Evolutionary conservation across 2,797 vertebrate genomes (phyloP).

Genomic region (Otolemur crassicaudatus): DNA sequence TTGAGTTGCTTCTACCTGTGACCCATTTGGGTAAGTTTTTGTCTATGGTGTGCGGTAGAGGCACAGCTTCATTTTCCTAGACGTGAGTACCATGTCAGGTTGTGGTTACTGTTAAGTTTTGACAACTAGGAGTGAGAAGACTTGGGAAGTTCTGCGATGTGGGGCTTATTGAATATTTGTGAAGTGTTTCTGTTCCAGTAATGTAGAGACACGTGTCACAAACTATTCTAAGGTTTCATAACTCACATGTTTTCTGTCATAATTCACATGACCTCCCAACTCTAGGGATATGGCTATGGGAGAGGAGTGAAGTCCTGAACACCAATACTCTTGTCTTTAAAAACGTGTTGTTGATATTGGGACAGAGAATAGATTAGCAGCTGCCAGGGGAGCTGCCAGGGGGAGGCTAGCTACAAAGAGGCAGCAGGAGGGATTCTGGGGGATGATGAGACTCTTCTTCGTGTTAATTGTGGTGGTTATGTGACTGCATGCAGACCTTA

Average conservation of each 20-base stretch:
- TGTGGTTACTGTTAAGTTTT: not conserved
- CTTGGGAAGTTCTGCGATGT: not conserved
- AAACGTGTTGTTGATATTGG: not conserved
- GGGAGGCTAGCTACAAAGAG: not conserved
- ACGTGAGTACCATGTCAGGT: not conserved
- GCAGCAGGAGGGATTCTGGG: not conserved
- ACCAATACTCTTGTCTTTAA: not conserved
- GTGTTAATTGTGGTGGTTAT: not conserved
- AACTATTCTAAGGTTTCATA: not conserved
- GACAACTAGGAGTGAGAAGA: not conserved
- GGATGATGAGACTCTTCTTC: not conserved
- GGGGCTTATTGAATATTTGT: not conserved
- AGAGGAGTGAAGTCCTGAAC: not conserved
- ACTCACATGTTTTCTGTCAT: not conserved
- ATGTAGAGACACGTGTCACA: not conserved
- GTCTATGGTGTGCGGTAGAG: not conserved
- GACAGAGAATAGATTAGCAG: not conserved
- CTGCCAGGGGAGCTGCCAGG: not conserved
- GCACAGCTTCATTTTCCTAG: not conserved
- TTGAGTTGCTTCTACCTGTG: not conserved
- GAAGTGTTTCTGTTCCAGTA: not conserved
- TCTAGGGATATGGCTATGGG: not conserved
- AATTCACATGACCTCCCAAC: not conserved
- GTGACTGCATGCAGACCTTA: not conserved
- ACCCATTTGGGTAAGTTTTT: not conserved